Evolutionary conservation across 2,888 invertebrate genomes (phyloP).

Genomic region (Ganaspis brasiliensis): DNA sequence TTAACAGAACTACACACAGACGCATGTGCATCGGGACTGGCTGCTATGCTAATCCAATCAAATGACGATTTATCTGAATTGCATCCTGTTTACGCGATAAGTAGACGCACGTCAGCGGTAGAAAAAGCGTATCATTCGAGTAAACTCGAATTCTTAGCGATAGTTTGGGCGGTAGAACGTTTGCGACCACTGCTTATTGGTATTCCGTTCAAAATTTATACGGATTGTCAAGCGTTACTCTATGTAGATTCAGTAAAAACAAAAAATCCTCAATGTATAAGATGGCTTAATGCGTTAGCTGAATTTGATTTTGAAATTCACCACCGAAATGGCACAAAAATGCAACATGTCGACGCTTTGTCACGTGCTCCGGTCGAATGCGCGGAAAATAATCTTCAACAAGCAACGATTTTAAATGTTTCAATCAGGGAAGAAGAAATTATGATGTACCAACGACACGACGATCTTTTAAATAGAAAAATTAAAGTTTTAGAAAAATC

Average conservation of each 20-base stretch:
- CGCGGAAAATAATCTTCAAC: not conserved
- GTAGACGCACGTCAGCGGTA: no score
- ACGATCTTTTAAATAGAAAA: conserved; percentile 45
- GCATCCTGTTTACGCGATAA: no score
- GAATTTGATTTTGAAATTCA: conserved; percentile 41
- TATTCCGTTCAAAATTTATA: not conserved
- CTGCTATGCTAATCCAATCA: no score
- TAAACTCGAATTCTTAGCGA: conserved; percentile 11
- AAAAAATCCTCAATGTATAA: conserved; percentile 15
- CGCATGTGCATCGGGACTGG: no score
- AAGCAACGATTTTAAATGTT: no score
- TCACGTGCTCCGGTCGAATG: not conserved
- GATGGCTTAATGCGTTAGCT: conserved; percentile 13
- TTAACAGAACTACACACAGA: no score
- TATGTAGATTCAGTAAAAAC: conserved; percentile 3
- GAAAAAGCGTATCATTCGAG: not conserved
- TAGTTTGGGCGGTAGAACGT: conserved; percentile 2
- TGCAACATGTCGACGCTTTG: no score
- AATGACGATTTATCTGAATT: no score
- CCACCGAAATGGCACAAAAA: conserved; percentile 22
- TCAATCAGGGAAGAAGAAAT: no score
- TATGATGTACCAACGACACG: not conserved
- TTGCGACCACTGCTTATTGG: not conserved
- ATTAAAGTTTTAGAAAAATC: conserved; percentile 46
- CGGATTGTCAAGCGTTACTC: conserved; percentile 7